Evolutionary conservation across 2,888 invertebrate genomes (phyloP).

Genomic region (Thera britannica): DNA sequence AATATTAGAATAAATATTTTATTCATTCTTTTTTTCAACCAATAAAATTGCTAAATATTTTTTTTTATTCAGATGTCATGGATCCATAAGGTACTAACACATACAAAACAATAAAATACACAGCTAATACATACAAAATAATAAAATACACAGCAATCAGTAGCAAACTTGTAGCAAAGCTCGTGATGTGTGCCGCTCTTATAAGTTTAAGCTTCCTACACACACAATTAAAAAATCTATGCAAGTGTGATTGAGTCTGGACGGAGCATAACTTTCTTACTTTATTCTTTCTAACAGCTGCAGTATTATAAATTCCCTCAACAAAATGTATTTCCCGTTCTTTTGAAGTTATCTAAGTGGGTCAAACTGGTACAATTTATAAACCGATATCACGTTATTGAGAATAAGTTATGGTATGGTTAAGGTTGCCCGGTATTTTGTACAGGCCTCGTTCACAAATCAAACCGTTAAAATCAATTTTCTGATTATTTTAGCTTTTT

Average conservation of each 20-base stretch:
- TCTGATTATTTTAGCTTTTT: too few relatives aligned
- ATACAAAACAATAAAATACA: too few relatives aligned
- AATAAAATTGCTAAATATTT: too few relatives aligned
- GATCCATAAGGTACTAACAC: too few relatives aligned
- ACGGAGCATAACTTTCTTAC: neutral
- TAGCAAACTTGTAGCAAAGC: too few relatives aligned
- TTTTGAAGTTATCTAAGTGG: conserved; percentile 29
- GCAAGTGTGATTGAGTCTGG: neutral
- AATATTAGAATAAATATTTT: too few relatives aligned
- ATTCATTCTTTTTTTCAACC: too few relatives aligned
- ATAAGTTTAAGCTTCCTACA: neutral
- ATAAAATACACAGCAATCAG: too few relatives aligned
- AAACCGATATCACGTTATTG: conserved; percentile 25
- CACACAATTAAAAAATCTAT: neutral
- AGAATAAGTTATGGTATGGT: conserved; percentile 5
- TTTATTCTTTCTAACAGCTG: conserved; percentile 7
- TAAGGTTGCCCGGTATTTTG: conserved; percentile 6
- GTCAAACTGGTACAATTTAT: conserved; percentile 28
- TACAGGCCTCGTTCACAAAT: neutral
- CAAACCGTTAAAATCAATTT: neutral
- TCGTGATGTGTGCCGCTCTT: too few relatives aligned
- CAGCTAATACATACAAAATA: too few relatives aligned
- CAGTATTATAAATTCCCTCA: conserved; percentile 21
- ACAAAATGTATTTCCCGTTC: conserved; percentile 19
- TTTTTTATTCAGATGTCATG: too few relatives aligned